Evolutionary conservation across 2,113 vertebrate genomes (phyloP).

Genomic region (Alouatta palliata): DNA sequence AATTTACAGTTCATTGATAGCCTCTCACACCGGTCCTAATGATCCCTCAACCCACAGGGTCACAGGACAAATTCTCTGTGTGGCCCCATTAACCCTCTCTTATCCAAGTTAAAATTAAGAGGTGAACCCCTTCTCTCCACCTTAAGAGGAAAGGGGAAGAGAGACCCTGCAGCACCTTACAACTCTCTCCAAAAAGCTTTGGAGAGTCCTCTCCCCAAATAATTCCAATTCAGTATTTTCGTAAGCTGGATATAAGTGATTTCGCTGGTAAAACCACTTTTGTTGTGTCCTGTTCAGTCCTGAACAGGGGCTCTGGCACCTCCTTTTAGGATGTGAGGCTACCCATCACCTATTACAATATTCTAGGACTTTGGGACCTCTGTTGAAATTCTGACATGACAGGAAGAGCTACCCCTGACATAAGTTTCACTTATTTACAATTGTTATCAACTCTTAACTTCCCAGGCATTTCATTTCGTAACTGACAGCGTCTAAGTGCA

Average conservation of each 20-base stretch:
- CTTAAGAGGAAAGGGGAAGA: not conserved
- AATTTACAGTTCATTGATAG: not conserved
- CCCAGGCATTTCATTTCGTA: not conserved
- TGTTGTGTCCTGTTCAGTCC: not conserved
- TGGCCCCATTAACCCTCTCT: not conserved
- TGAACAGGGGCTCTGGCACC: no score
- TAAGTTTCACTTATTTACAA: not conserved
- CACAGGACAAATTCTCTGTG: not conserved
- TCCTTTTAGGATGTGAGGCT: not conserved
- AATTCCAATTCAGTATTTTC: not conserved
- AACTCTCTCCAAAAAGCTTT: not conserved
- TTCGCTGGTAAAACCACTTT: not conserved
- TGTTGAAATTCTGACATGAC: not conserved
- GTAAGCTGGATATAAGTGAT: not conserved
- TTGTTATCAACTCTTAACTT: not conserved
- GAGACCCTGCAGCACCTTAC: fast-evolving
- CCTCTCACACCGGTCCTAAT: not conserved
- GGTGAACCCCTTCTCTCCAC: not conserved
- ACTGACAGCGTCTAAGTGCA: not conserved
- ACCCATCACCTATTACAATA: no score
- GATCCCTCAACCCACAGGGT: not conserved
- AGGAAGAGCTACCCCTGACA: not conserved
- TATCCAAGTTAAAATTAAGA: not conserved
- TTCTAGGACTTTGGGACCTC: not conserved
- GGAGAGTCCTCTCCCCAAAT: not conserved